A percentile compares a stretch with the other conserved stretches of the same genome.
Conservation (phyloP, 2,113 vertebrate species). For the Seriola quinqueradiata region DNA sequence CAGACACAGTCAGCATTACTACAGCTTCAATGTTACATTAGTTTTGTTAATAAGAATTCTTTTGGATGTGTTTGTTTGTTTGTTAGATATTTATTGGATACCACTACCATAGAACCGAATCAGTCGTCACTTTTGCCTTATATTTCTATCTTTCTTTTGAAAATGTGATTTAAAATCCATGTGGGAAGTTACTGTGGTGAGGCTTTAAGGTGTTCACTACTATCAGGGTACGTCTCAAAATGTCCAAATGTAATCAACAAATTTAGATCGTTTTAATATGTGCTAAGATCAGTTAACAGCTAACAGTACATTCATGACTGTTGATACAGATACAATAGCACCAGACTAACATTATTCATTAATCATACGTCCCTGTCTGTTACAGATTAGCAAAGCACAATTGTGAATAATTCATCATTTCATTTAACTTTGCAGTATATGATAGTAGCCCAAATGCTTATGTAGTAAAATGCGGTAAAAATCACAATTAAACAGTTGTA, state of each 20-base stretch:
- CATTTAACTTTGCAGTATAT: not conserved
- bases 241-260: not conserved
- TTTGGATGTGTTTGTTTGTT: not conserved
- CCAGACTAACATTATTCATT: not conserved
- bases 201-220: not conserved
- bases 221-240: not conserved
- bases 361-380: not conserved
- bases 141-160: not conserved
- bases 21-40: not conserved
- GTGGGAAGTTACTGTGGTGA: not conserved
- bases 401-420: not conserved
- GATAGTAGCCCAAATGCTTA: not conserved
- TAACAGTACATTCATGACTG: not conserved
- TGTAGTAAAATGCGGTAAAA: constrained; percentile 1
- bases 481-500: not conserved
- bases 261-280: not conserved
- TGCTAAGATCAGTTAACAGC: not conserved
- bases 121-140: constrained; percentile 23
- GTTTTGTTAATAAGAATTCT: not conserved
- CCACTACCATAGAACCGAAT: not conserved
- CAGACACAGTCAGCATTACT: not conserved
- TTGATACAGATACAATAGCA: not conserved
- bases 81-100: not conserved
- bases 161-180: not conserved
- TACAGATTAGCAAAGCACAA: not conserved